Evolutionary conservation across 2,888 invertebrate species (phyloP).

Genomic region (Drosophila tanythrix): DNA sequence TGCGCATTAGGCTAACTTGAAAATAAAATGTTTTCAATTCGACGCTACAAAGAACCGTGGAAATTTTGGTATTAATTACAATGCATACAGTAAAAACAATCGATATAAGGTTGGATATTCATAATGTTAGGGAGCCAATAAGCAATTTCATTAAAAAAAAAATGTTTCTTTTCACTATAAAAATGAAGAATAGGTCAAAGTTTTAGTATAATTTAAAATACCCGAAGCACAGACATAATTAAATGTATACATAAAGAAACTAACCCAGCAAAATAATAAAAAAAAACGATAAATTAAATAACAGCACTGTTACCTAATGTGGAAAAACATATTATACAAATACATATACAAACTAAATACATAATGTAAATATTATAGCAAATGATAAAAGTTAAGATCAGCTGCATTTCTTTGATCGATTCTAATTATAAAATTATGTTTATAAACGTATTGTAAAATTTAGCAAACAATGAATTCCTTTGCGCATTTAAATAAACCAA

Average conservation of each 20-base stretch:
- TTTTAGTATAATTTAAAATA: slow-evolving; percentile 22
- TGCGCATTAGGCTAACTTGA: slow-evolving; percentile 13
- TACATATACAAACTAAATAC: slow-evolving; percentile 41
- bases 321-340: slow-evolving; percentile 46
- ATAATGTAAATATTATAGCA: slow-evolving; percentile 67
- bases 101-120: slow-evolving; percentile 21
- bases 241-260: slow-evolving; percentile 28
- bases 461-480: slow-evolving; percentile 33
- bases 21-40: background rate
- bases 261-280: slow-evolving; percentile 26
- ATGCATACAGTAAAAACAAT: slow-evolving; percentile 13
- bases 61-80: slow-evolving; percentile 19
- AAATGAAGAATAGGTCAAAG: slow-evolving; percentile 5
- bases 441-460: slow-evolving; percentile 9
- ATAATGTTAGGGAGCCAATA: slow-evolving; percentile 19
- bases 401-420: slow-evolving; percentile 39
- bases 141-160: slow-evolving; percentile 7
- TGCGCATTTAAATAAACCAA: slow-evolving; percentile 40
- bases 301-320: slow-evolving; percentile 65
- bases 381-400: slow-evolving; percentile 39
- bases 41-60: slow-evolving; percentile 33
- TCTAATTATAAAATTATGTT: slow-evolving; percentile 29
- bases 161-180: slow-evolving; percentile 6
- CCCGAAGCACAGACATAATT: slow-evolving; percentile 27
- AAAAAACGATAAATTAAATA: background rate